These are phyloP conservation scores for Drosophila melanosoma DNA, from an alignment of 2,888 invertebrate genomes.

Conservation along the genomic window DNA sequence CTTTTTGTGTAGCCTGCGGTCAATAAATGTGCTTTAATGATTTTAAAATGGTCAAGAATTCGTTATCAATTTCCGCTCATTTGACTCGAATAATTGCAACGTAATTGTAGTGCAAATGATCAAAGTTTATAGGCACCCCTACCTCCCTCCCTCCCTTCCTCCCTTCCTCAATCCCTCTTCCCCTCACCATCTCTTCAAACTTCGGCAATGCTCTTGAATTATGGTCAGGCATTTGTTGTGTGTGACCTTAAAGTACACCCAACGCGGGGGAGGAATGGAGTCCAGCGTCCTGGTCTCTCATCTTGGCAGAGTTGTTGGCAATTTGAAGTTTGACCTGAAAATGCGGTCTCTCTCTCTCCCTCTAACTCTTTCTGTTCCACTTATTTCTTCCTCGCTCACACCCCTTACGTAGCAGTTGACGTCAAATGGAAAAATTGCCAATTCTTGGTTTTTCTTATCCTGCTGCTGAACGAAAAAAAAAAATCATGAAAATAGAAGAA, in stretches of 20 bases:
- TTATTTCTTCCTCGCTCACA: neutral
- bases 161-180: no score
- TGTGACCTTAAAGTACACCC: slow-evolving; percentile 59
- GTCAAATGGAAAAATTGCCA: slow-evolving; percentile 74
- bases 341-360: neutral
- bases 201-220: slow-evolving; percentile 37
- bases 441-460: slow-evolving; percentile 62
- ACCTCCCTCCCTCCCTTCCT: neutral
- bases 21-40: slow-evolving; percentile 73
- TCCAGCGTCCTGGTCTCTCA: neutral
- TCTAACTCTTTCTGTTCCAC: neutral
- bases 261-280: neutral
- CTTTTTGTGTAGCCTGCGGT: slow-evolving; percentile 11
- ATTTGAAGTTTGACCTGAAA: slow-evolving; percentile 15
- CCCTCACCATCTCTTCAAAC: neutral
- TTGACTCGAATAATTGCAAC: slow-evolving; percentile 34
- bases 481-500: slow-evolving; percentile 10
- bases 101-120: slow-evolving; percentile 76
- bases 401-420: slow-evolving; percentile 44
- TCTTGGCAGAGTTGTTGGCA: slow-evolving; percentile 22
- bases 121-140: slow-evolving; percentile 52
- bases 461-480: slow-evolving; percentile 11
- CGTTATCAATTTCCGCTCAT: slow-evolving; percentile 47
- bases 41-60: slow-evolving; percentile 62
- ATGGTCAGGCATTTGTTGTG: slow-evolving; percentile 67